Percentiles rank a stretch among this genome's conserved stretches.
These are phyloP conservation scores for Rhodeus uyekii DNA, from an alignment of 2,797 vertebrate genomes.

Conservation along the genomic window DNA sequence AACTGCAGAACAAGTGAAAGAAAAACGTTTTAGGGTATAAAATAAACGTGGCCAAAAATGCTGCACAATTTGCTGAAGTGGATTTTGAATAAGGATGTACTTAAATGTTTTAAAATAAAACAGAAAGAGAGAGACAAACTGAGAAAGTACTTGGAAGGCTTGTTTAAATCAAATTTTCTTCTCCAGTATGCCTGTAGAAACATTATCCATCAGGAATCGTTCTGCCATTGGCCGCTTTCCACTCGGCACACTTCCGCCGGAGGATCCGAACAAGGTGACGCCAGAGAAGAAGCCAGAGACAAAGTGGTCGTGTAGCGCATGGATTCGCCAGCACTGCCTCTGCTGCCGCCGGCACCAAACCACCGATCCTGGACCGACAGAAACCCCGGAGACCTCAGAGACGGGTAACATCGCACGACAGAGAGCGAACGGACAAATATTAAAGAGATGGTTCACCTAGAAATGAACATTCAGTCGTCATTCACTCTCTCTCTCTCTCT, in stretches of 20 bases:
- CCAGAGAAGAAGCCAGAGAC: neutral
- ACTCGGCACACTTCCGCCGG: constrained; percentile 58
- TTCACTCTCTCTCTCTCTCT: constrained; percentile 37
- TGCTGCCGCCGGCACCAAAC: constrained; percentile 57
- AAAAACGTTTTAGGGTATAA: neutral
- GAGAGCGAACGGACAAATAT: neutral
- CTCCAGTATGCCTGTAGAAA: constrained; percentile 57
- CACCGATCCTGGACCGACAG: neutral
- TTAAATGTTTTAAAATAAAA: too few relatives aligned
- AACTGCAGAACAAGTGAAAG: neutral
- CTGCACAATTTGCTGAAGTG: neutral
- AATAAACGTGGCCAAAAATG: neutral
- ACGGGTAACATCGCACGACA: neutral
- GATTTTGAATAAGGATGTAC: neutral
- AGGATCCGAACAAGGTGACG: constrained; percentile 48
- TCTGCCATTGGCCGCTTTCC: constrained; percentile 73
- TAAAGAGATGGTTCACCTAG: neutral
- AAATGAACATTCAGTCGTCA: neutral
- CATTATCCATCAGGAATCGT: constrained; percentile 55
- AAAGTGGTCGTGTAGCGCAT: constrained; percentile 56
- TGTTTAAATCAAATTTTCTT: neutral
- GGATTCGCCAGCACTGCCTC: constrained; percentile 63
- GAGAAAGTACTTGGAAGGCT: neutral
- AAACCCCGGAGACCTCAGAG: neutral
- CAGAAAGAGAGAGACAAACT: neutral